These are phyloP conservation scores for Galago senegalensis DNA, from an alignment of 2,797 vertebrate species.

Conservation along the genomic window DNA sequence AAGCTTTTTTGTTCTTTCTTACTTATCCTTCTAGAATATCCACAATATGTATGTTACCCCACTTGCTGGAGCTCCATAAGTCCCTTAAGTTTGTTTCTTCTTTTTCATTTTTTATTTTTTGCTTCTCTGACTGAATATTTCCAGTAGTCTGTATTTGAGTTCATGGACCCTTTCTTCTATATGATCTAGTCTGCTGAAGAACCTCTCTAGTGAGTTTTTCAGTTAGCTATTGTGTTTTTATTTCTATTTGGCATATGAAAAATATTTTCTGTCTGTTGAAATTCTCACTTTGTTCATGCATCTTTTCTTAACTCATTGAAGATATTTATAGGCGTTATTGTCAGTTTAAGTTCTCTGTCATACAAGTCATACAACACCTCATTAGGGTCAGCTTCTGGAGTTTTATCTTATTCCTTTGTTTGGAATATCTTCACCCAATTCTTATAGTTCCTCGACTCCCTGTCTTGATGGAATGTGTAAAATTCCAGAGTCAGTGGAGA, in stretches of 20 bases:
- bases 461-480: not conserved
- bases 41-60: not conserved
- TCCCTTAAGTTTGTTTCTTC: not conserved
- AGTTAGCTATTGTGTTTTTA: not conserved
- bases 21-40: not conserved
- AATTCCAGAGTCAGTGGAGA: not conserved
- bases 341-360: conserved; percentile 6
- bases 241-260: not conserved
- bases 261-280: not conserved
- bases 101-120: not conserved
- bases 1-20: not conserved
- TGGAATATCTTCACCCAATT: not conserved
- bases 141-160: not conserved
- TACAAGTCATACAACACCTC: not conserved
- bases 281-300: not conserved
- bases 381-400: not conserved
- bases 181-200: too few relatives aligned
- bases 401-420: not conserved
- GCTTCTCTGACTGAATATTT: not conserved
- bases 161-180: not conserved
- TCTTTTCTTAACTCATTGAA: not conserved
- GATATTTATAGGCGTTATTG: not conserved
- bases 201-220: not conserved
- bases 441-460: not conserved
- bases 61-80: not conserved